Percentiles rank a stretch among this genome's conserved stretches.
These are phyloP conservation scores for Austrolebias charrua DNA, from an alignment of 2,797 vertebrate genomes.

Conservation along the genomic window DNA sequence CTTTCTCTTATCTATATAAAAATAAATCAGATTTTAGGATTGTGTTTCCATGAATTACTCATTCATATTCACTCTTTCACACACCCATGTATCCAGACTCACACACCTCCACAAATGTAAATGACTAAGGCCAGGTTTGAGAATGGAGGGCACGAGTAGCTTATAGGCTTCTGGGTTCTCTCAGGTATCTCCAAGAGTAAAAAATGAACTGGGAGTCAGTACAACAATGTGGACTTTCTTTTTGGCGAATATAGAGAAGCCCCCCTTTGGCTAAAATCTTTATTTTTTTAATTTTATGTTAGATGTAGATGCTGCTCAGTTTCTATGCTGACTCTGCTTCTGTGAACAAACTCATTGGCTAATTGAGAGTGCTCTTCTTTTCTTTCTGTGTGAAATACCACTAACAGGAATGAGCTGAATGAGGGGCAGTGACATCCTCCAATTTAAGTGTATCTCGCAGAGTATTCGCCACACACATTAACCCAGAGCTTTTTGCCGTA, in stretches of 20 bases:
- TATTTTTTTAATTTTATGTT: constrained; percentile 30
- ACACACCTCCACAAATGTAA: constrained; percentile 66
- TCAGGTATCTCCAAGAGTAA: constrained; percentile 71
- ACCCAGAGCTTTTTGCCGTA: constrained; percentile 42
- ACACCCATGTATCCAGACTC: constrained; percentile 45
- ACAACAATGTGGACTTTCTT: constrained; percentile 45
- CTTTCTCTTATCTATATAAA: constrained; percentile 76
- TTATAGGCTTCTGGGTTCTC: constrained; percentile 74
- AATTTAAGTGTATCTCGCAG: constrained; percentile 60
- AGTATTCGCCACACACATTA: constrained; percentile 61
- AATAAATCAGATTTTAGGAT: constrained; percentile 78
- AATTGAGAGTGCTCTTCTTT: constrained; percentile 51
- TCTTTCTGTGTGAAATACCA: constrained; percentile 44
- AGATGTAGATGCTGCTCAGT: constrained; percentile 24
- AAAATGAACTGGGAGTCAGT: constrained; percentile 57
- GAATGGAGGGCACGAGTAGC: constrained; percentile 73
- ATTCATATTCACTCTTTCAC: constrained; percentile 45
- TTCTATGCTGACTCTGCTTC: constrained; percentile 29
- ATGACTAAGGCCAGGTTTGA: constrained; percentile 84
- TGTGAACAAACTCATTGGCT: constrained; percentile 42
- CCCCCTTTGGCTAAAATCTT: constrained; percentile 34
- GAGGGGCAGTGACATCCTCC: constrained; percentile 72
- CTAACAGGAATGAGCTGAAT: constrained; percentile 65
- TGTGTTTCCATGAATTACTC: constrained; percentile 60
- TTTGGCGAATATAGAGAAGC: constrained; percentile 33